phyloP scores from a whole-genome alignment of 2,888 invertebrate species.

The Coelinius sp. region DNA sequence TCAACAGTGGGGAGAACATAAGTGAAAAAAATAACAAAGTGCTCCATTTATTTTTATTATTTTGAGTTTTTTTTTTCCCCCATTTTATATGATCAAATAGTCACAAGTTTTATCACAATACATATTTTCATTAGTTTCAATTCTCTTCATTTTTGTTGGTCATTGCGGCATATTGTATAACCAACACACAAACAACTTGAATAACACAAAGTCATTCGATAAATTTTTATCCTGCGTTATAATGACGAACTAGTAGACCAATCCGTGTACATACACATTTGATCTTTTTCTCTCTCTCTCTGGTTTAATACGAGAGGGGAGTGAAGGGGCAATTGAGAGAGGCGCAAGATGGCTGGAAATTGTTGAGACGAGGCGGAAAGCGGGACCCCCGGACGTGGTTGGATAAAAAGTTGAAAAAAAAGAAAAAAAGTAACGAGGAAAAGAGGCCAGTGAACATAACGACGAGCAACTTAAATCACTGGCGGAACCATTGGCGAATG shows the following conservation, averaged over 20 bases:
- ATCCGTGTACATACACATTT: background rate
- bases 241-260: background rate
- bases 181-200: too few species aligned
- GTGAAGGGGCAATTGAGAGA: slow-evolving; percentile 14
- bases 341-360: slow-evolving; percentile 40
- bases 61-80: background rate
- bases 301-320: background rate
- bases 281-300: slow-evolving; percentile 3
- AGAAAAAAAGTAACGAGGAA: slow-evolving; percentile 4
- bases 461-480: slow-evolving; percentile 12
- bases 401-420: slow-evolving; percentile 4
- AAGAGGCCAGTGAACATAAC: slow-evolving; percentile 27
- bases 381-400: slow-evolving; percentile 8
- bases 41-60: background rate
- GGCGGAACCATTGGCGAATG: slow-evolving; percentile 10
- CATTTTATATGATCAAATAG: background rate
- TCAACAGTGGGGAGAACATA: slow-evolving; percentile 35
- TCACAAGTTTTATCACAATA: too few species aligned
- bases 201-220: background rate
- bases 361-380: slow-evolving; percentile 28
- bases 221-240: background rate
- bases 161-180: too few species aligned
- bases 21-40: slow-evolving; percentile 21
- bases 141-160: too few species aligned
- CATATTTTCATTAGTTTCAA: too few species aligned